A percentile compares a stretch with the other conserved stretches of the same genome.
These are phyloP conservation scores for human (Homo sapiens) DNA, from an alignment of 2,113 vertebrate genomes.

Conservation along the genomic window DNA sequence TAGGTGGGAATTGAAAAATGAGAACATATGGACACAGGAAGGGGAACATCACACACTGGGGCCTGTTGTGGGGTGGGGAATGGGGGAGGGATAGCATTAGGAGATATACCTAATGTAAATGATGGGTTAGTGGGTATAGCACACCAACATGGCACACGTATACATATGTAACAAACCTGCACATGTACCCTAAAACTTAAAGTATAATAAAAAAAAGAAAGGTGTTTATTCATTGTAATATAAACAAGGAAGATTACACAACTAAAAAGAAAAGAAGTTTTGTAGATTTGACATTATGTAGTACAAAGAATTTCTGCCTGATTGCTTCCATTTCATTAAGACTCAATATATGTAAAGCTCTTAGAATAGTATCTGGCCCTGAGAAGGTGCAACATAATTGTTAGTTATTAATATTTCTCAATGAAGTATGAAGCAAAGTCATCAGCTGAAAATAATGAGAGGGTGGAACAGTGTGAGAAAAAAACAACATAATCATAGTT, in stretches of 20 bases:
- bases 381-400: neutral
- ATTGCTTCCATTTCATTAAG: conserved; percentile 56
- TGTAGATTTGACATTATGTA: conserved; percentile 8
- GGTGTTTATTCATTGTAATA: neutral
- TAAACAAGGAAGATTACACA: neutral
- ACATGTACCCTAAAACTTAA: too few species aligned
- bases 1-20: too few species aligned
- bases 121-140: too few species aligned
- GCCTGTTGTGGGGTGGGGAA: too few species aligned
- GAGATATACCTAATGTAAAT: too few species aligned
- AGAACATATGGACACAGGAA: too few species aligned
- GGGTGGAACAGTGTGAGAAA: neutral
- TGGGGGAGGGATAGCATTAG: too few species aligned
- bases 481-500: neutral
- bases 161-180: too few species aligned
- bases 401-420: conserved; percentile 60
- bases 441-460: conserved; percentile 47
- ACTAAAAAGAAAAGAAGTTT: neutral
- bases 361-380: neutral
- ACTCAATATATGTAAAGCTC: conserved; percentile 57
- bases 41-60: too few species aligned
- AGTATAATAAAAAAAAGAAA: too few species aligned
- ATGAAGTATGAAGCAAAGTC: conserved; percentile 56
- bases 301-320: conserved; percentile 42
- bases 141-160: too few species aligned